Evolutionary conservation across 2,888 invertebrate genomes (phyloP).

Genomic region (Andrena marginata): DNA sequence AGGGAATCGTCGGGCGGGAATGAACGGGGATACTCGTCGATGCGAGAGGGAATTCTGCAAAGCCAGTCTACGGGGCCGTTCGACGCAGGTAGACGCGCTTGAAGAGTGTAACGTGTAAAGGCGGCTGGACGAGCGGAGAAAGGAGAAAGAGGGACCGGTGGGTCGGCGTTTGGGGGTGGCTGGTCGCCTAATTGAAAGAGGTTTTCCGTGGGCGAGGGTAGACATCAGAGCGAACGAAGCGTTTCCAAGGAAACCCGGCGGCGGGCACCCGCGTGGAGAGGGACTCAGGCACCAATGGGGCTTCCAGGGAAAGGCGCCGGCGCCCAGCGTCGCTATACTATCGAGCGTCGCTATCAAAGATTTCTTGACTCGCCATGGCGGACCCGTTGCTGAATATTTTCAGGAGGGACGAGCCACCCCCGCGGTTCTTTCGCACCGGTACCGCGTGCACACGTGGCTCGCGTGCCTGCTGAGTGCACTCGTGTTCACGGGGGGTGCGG

Average conservation of each 20-base stretch:
- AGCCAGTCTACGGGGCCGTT: conserved; percentile 18
- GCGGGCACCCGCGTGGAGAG: conserved; percentile 78
- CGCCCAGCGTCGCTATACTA: conserved; percentile 79
- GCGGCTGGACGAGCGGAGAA: conserved; percentile 26
- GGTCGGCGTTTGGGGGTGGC: conserved; percentile 67
- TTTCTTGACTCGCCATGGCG: conserved; percentile 80
- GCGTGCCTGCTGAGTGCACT: not conserved
- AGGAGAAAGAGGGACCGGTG: conserved; percentile 35
- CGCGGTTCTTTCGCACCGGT: conserved; percentile 7
- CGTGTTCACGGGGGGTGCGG: not conserved
- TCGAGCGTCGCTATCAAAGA: conserved; percentile 82
- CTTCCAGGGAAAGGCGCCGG: conserved; percentile 79
- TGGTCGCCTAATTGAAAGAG: conserved; percentile 83
- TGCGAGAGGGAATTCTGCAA: conserved; percentile 31
- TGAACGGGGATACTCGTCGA: conserved; percentile 5
- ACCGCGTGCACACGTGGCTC: conserved; percentile 45
- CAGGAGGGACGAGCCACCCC: conserved; percentile 40
- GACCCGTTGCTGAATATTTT: conserved; percentile 65
- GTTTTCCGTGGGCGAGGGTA: conserved; percentile 77
- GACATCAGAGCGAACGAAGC: conserved; percentile 79
- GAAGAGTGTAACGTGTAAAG: conserved; percentile 16
- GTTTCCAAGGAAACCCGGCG: conserved; percentile 83
- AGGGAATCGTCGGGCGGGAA: conserved; percentile 18
- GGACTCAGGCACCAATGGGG: conserved; percentile 80
- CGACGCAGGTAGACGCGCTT: conserved; percentile 38